Base-by-base conservation (phyloP, 2,888 invertebrate species). In the Acanthopleura granulata region DNA sequence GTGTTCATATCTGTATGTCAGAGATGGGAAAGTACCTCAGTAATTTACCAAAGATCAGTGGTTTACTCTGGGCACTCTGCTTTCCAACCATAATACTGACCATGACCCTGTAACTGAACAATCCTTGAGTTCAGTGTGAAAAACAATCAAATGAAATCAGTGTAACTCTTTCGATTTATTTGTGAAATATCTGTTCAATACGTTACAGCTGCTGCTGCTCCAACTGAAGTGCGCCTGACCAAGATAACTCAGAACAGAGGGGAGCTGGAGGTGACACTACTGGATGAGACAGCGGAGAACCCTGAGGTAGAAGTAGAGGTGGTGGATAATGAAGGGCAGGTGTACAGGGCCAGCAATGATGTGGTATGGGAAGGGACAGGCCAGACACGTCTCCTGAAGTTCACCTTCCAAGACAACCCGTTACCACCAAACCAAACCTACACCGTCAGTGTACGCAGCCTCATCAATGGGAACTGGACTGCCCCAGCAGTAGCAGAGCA, bases 381-480 rank as follows among this genome's bases (percentile, higher is more conserved):
- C 18, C 22, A 25, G 22, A 27, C 22, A 1, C 66, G 66, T 27
- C 25, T 66, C 18, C 66, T 66, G 25, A 18, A 25, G 16, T 9
- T 66, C 25, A 27, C 6, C 16, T 66, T 66, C 25, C 16, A 18
- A 27, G 66, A 66, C 22, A 27, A 22, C 25, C 27, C 29, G 1
- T 27, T 66, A 25, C 66, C 66, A 27, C 16, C 66, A 18, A 66
- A 66, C 29, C 22, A 25, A 16, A 66, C 15, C 66, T 66, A 66
- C 25, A 66, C 25, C 3, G 66, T 27, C 16, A 66, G 66, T 27
- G 29, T 66, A 6, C 66, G 66, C 29, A 66, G 22, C 14, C 25
- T 27, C 27, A 66, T 22, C 29, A 66, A 66, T 27, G 66, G 66
- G 66, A 66, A 18, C 22, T 66, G 66, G 66, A 66, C 66, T 1